These are phyloP conservation scores for Adelosebastes latens DNA, from an alignment of 2,797 vertebrate species.

Conservation along the genomic window DNA sequence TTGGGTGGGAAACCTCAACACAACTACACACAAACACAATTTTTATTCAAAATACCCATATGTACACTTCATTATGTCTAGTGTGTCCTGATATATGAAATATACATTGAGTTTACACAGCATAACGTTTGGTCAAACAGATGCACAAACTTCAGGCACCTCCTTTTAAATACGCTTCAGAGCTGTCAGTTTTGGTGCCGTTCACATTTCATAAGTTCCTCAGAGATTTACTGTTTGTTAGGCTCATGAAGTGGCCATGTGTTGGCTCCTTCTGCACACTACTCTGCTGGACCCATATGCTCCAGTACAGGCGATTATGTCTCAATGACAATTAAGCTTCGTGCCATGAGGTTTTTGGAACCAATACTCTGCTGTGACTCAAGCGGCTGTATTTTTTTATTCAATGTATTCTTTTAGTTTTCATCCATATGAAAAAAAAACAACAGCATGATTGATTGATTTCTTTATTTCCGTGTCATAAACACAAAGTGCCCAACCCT, in stretches of 20 bases:
- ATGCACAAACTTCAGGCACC: background rate
- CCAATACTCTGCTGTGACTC: background rate
- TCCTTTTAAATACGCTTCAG: background rate
- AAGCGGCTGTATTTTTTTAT: background rate
- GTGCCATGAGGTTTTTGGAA: conserved; percentile 15
- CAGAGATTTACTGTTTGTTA: conserved; percentile 34
- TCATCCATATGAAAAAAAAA: background rate
- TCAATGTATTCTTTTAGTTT: background rate
- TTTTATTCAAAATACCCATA: background rate
- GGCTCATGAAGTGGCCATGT: conserved; percentile 39
- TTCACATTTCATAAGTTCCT: conserved; percentile 7
- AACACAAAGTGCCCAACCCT: no score
- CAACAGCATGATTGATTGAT: no score
- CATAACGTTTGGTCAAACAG: background rate
- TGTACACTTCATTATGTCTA: background rate
- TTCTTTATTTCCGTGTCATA: no score
- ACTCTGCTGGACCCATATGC: conserved; percentile 25
- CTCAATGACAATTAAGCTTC: conserved; percentile 43
- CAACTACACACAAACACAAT: no score
- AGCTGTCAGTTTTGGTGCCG: conserved; percentile 3
- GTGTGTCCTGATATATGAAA: background rate
- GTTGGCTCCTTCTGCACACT: conserved; percentile 39
- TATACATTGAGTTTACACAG: fast-evolving
- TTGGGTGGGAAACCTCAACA: background rate
- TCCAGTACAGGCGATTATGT: conserved; percentile 3